Evolutionary conservation across 2,888 invertebrate species (phyloP), one percentile per base, ranked within the genome.

Genomic region (Parnassius smintheus): DNA sequence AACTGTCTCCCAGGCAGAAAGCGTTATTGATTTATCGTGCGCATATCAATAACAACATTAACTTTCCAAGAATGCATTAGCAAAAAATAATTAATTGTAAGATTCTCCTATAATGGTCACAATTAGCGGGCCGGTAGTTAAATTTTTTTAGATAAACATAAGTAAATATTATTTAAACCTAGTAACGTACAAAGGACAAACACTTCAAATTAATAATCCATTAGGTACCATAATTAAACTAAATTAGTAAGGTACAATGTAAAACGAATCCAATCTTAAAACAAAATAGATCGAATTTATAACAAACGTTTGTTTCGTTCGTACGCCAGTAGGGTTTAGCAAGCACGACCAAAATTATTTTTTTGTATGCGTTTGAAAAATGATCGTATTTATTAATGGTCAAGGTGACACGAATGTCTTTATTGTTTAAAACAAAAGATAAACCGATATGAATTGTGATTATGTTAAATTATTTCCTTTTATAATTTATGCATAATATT

Each of bases 351-450:
- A 59, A 52, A 56, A 22, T 52, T 13, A 54, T 11, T 59, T 63
- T 58, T 59, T 59, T 63, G 59, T 46, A 49, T 51, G n/a, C 13
- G 42, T 35, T 64, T 60, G 49, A 60, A 60, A 56, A 56, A 56
- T 52, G 59, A 56, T 64, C 59, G 51, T 60, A 56, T 60, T 64
- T 60, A 64, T 64, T 59, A 56, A 60, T 56, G 42, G 62, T 48
- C 67, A 68, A 68, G 68, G 68, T 70, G 68, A 67, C 68, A 66
- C 59, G 57, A 57, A 68, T 60, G 67, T 65, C 67, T 65, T 68
- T 68, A 64, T 56, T 64, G 48, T 60, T 60, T 48, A 52, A 58
- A 57, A 58, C 46, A 52, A 56, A 58, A 49, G 57, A 54, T 61
- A 64, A 49, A 58, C 45, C 44, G 41, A 51, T 54, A 46, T 55